These are phyloP conservation scores for Eristalis tenax DNA, from an alignment of 2,888 invertebrate species.

Conservation along the genomic window DNA sequence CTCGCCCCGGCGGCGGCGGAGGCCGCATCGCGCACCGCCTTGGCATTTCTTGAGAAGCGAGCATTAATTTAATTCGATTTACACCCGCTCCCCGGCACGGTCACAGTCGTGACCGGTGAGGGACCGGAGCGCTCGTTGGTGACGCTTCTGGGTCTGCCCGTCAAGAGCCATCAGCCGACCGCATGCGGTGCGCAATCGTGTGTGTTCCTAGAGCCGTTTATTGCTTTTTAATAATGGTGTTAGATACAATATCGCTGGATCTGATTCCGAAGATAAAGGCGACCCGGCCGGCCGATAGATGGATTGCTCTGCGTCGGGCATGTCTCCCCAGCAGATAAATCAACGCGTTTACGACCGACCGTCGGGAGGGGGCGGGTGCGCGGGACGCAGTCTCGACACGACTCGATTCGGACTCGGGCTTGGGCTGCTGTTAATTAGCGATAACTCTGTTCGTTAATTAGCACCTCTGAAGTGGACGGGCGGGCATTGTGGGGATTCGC, in stretches of 20 bases:
- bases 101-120: constrained; percentile 1
- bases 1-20: constrained; percentile 27
- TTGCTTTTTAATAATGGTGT: constrained; percentile 68
- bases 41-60: constrained; percentile 40
- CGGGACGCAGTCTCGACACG: background rate
- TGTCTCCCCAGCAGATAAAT: constrained; percentile 54
- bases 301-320: constrained; percentile 32
- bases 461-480: constrained; percentile 43
- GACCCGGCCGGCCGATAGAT: background rate
- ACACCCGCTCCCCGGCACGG: constrained; percentile 36
- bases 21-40: constrained; percentile 13
- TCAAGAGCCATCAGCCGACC: constrained; percentile 11
- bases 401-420: constrained; percentile 34
- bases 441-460: constrained; percentile 71
- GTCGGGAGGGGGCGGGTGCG: constrained; percentile 31
- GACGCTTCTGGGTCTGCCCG: constrained; percentile 1
- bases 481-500: constrained; percentile 43
- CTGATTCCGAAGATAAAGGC: constrained; percentile 30
- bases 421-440: constrained; percentile 62
- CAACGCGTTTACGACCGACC: constrained; percentile 65
- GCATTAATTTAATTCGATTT: constrained; percentile 71
- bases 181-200: constrained; percentile 55
- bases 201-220: constrained; percentile 64
- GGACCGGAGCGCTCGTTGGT: constrained; percentile 1
- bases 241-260: constrained; percentile 53